A percentile compares a stretch with the other conserved stretches of the same genome.
Evolutionary conservation across 1,140 invertebrate genomes (phyloP).

Genomic region (Heliconius congener): DNA sequence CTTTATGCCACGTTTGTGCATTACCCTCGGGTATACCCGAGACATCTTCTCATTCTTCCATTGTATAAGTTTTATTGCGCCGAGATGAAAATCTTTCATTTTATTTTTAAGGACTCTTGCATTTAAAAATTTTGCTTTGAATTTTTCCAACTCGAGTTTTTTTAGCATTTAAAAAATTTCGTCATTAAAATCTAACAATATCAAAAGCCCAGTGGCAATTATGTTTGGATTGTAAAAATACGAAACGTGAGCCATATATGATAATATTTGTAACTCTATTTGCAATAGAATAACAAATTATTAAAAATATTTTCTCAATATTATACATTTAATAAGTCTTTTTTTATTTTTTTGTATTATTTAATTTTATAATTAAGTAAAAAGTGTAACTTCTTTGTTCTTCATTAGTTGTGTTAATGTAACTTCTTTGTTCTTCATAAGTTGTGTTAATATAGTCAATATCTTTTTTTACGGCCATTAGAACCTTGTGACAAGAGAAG

Average conservation of each 20-base stretch:
- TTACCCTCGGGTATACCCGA: constrained; percentile 41
- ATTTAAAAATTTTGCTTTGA: constrained; percentile 10
- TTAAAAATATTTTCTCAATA: too few species aligned
- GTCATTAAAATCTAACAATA: not conserved
- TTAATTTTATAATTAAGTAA: too few species aligned
- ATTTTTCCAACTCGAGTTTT: not conserved
- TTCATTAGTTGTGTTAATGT: too few species aligned
- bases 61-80: constrained; percentile 37
- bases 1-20: constrained; percentile 46
- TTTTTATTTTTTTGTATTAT: too few species aligned
- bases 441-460: too few species aligned
- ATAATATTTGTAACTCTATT: not conserved
- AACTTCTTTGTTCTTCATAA: too few species aligned
- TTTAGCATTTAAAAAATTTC: not conserved
- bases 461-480: too few species aligned
- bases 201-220: not conserved
- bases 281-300: too few species aligned
- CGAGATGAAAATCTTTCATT: constrained; percentile 38
- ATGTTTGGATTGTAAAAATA: not conserved
- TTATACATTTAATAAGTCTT: too few species aligned
- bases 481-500: too few species aligned
- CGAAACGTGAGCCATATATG: not conserved
- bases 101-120: constrained; percentile 20
- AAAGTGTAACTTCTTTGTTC: too few species aligned
- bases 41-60: constrained; percentile 30